Percentiles rank a stretch among this genome's conserved stretches.
These are phyloP conservation scores for Megaustenia siamemsis DNA, from an alignment of 2,888 invertebrate species.

Conservation along the genomic window DNA sequence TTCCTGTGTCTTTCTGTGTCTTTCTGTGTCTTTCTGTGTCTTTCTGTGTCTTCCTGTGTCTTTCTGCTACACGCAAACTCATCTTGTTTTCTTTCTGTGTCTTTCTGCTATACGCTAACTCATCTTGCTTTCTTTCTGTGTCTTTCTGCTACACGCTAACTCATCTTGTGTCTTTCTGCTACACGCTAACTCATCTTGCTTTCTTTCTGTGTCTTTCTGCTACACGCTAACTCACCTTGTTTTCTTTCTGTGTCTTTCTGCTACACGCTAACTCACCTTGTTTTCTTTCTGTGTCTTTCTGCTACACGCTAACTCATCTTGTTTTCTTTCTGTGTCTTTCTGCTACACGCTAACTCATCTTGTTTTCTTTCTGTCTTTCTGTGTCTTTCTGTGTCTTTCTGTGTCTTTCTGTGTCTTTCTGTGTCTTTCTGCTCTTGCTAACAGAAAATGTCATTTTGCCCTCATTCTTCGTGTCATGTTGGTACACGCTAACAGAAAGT, in stretches of 20 bases:
- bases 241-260: neutral
- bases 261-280: neutral
- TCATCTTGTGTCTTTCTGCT: neutral
- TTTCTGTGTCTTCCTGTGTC: no score
- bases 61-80: no score
- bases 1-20: neutral
- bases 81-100: no score
- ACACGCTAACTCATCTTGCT: no score
- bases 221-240: neutral
- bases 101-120: no score
- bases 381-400: conserved; percentile 27
- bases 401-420: conserved; percentile 18
- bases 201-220: neutral
- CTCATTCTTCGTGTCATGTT: no score
- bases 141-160: neutral
- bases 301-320: conserved; percentile 5
- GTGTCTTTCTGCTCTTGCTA: neutral
- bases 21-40: neutral
- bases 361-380: no score
- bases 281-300: conserved; percentile 12
- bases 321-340: no score
- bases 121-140: no score
- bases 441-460: neutral
- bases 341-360: no score
- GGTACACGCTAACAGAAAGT: neutral